Evolutionary conservation across 2,113 vertebrate species (phyloP).

Genomic region (Okapia johnstoni): DNA sequence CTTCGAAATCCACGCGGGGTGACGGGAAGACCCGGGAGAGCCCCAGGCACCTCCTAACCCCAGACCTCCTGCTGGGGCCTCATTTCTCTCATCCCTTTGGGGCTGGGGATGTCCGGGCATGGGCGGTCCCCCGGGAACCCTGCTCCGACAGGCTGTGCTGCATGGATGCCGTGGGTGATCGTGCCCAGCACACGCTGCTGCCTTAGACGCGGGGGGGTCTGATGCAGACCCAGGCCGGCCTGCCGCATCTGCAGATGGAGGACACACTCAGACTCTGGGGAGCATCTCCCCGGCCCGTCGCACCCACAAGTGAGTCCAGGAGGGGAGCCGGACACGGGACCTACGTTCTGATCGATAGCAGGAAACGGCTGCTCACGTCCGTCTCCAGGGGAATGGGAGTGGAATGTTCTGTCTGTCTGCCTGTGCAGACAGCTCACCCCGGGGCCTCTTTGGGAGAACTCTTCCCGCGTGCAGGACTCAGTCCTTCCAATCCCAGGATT

Average conservation of each 20-base stretch:
- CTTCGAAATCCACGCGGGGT: accelerated
- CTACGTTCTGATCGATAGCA: accelerated
- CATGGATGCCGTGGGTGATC: accelerated
- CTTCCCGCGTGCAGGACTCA: accelerated
- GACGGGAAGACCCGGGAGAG: accelerated
- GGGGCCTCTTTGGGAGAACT: accelerated
- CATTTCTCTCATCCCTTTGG: neutral
- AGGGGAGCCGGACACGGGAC: accelerated
- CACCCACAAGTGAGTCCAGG: neutral
- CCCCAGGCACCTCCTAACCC: accelerated
- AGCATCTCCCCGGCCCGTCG: accelerated
- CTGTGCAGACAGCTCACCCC: accelerated
- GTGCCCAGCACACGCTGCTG: accelerated
- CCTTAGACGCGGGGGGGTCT: neutral
- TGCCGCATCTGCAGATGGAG: neutral
- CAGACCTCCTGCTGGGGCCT: accelerated
- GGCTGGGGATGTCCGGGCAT: neutral
- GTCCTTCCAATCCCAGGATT: neutral
- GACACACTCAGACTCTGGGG: neutral
- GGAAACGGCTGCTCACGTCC: accelerated
- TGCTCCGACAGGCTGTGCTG: neutral
- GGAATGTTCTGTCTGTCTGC: too few species aligned
- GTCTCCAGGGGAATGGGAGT: neutral
- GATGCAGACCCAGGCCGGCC: neutral
- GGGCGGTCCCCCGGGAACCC: accelerated